phyloP scores from a whole-genome alignment of 2,797 vertebrate genomes.

The Sebastes dallii region DNA sequence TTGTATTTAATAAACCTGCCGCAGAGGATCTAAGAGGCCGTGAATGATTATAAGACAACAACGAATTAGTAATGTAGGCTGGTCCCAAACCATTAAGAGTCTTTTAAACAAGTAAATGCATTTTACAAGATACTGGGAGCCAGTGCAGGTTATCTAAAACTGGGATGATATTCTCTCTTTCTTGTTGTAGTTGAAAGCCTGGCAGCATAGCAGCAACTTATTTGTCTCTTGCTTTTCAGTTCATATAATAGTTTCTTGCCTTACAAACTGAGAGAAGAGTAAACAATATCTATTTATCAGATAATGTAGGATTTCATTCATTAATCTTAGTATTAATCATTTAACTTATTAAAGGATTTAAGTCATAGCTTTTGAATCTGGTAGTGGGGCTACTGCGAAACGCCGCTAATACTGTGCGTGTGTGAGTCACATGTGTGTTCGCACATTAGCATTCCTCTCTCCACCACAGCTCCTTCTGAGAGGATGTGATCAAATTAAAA shows the following conservation, averaged over 20 bases:
- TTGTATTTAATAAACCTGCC: background rate
- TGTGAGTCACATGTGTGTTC: conserved; percentile 19
- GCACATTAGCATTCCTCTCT: conserved; percentile 26
- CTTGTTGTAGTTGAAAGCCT: background rate
- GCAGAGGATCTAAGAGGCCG: background rate
- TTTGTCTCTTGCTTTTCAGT: background rate
- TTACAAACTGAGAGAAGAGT: background rate
- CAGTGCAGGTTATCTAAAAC: too few relatives aligned
- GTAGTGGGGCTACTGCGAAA: background rate
- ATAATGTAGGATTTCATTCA: background rate
- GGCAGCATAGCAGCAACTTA: background rate
- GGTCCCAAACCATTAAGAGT: background rate
- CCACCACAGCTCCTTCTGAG: conserved; percentile 10
- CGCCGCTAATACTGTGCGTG: background rate
- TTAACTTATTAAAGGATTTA: background rate
- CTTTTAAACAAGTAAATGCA: background rate
- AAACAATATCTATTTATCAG: background rate
- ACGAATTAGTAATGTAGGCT: background rate
- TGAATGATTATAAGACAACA: background rate
- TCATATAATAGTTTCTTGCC: background rate
- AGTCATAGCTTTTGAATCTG: background rate
- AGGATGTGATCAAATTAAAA: conserved; percentile 31
- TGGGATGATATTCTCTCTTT: background rate
- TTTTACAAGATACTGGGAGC: background rate
- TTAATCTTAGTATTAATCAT: background rate